Conservation (phyloP, 2,113 vertebrate species). For the Phylloscopus whistleri region DNA sequence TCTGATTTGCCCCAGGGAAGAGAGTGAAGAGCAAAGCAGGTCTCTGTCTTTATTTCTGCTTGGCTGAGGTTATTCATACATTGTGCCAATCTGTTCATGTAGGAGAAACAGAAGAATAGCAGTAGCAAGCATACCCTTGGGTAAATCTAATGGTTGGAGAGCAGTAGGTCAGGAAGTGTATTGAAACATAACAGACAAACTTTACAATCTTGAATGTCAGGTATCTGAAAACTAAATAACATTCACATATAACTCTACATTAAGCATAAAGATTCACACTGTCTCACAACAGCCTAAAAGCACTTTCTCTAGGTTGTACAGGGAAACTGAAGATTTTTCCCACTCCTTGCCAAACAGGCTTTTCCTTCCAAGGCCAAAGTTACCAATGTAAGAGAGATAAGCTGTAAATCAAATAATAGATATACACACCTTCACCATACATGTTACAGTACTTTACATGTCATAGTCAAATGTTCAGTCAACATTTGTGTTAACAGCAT, state of each 20-base stretch:
- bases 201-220: not conserved
- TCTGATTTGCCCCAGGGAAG: not conserved
- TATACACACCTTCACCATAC: not conserved
- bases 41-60: not conserved
- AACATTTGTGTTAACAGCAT: not conserved
- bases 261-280: not conserved
- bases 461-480: not conserved
- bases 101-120: not conserved
- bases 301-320: not conserved
- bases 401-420: not conserved
- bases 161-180: not conserved
- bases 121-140: not conserved
- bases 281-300: not conserved
- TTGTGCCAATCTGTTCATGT: not conserved
- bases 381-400: not conserved
- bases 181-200: not conserved
- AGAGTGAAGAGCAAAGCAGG: not conserved
- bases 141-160: not conserved
- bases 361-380: not conserved
- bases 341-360: not conserved
- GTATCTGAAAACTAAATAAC: not conserved
- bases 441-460: not conserved
- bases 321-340: not conserved
- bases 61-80: not conserved
- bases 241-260: not conserved